phyloP scores from a whole-genome alignment of 2,888 invertebrate genomes.

The Tolmerus cingulatus region DNA sequence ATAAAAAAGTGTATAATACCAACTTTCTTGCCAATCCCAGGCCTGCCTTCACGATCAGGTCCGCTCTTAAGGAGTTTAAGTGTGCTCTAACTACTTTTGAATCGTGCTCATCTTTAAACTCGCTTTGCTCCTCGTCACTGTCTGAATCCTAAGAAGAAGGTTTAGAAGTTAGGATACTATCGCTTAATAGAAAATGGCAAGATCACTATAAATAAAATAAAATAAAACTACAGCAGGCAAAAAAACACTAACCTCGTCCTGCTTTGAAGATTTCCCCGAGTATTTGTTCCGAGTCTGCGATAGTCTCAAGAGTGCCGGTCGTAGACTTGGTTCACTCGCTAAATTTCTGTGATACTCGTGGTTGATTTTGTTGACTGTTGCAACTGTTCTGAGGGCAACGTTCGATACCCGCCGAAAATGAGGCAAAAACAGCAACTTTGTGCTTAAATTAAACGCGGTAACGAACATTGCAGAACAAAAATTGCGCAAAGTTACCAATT shows the following conservation, averaged over 20 bases:
- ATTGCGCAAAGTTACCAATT: neutral
- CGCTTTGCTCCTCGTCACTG: constrained; percentile 64
- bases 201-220: neutral
- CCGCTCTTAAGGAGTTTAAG: constrained; percentile 74
- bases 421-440: neutral
- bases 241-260: neutral
- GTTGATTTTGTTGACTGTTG: neutral
- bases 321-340: neutral
- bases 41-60: constrained; percentile 74
- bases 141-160: constrained; percentile 61
- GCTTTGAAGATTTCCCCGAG: neutral
- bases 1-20: constrained; percentile 52
- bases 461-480: neutral
- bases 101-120: constrained; percentile 67
- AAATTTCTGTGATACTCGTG: neutral
- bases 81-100: constrained; percentile 72
- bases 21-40: constrained; percentile 78
- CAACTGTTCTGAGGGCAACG: neutral
- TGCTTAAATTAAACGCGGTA: neutral
- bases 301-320: neutral
- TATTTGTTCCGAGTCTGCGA: constrained; percentile 3
- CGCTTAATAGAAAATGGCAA: neutral
- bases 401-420: neutral
- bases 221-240: neutral
- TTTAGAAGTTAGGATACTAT: neutral